Percentiles rank a stretch among this genome's conserved stretches.
phyloP scores from a whole-genome alignment of 1,140 invertebrate species.

The Euborellia annulipes region DNA sequence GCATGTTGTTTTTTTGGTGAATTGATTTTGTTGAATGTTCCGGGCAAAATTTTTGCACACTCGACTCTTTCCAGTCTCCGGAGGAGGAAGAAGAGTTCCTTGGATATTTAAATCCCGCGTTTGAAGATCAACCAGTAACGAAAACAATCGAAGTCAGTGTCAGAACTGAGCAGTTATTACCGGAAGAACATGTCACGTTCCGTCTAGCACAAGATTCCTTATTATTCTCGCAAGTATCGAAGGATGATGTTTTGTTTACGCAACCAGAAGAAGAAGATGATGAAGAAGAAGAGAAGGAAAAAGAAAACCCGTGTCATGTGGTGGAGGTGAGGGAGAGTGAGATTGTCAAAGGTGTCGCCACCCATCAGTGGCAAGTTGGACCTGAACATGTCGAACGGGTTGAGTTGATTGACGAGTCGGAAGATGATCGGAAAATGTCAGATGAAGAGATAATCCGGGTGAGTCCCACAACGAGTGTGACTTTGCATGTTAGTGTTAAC shows the following conservation, averaged over 20 bases:
- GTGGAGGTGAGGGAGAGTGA: conserved; percentile 40
- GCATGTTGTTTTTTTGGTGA: conserved; percentile 8
- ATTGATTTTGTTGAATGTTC: too few relatives aligned
- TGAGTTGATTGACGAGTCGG: conserved; percentile 5
- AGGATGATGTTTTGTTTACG: conserved; percentile 1
- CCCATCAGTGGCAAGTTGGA: conserved; percentile 3
- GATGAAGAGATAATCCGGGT: conserved; percentile 12
- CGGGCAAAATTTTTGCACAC: too few relatives aligned
- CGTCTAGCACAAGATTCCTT: conserved; percentile 46
- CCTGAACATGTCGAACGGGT: conserved; percentile 1
- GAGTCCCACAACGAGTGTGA: conserved; percentile 2
- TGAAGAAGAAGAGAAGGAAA: conserved; percentile 6
- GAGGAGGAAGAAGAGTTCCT: conserved; percentile 18
- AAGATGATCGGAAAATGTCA: not conserved
- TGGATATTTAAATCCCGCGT: conserved; percentile 29
- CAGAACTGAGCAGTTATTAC: not conserved
- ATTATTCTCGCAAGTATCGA: conserved; percentile 51
- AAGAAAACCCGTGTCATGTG: conserved; percentile 28
- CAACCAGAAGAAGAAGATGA: not conserved
- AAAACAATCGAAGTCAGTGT: too few relatives aligned
- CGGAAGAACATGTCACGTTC: conserved; percentile 29
- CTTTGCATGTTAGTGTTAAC: too few relatives aligned
- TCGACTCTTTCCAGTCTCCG: too few relatives aligned
- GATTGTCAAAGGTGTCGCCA: conserved; percentile 27
- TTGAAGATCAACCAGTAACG: conserved; percentile 19